Percentiles rank a stretch among this genome's conserved stretches.
phyloP scores from a whole-genome alignment of 2,797 vertebrate species.

The Crenichthys baileyi region DNA sequence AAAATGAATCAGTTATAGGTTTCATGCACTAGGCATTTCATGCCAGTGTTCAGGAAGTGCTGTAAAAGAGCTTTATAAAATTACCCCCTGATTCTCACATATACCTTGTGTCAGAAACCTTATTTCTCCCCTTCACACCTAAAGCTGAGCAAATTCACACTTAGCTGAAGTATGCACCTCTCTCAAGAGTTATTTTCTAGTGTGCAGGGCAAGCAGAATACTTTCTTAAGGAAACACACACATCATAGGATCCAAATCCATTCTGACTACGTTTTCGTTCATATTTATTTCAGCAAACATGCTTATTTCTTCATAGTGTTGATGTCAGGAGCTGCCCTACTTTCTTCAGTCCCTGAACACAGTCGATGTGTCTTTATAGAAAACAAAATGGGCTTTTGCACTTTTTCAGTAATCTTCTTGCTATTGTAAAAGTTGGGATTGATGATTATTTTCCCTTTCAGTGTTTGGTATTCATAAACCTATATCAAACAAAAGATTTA shows the following conservation, averaged over 20 bases:
- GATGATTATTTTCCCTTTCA: slow-evolving; percentile 31
- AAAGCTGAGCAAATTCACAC: slow-evolving; percentile 54
- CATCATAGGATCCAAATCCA: slow-evolving; percentile 5
- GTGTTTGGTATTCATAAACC: slow-evolving; percentile 31
- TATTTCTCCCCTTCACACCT: slow-evolving; percentile 43
- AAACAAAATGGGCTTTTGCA: slow-evolving; percentile 23
- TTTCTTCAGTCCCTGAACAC: slow-evolving; percentile 29
- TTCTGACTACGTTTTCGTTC: slow-evolving; percentile 42
- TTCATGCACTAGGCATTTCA: slow-evolving; percentile 9
- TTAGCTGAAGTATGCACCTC: slow-evolving; percentile 63
- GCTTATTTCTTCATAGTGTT: slow-evolving; percentile 38
- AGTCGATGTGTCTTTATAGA: slow-evolving; percentile 40
- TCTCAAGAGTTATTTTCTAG: slow-evolving; percentile 31
- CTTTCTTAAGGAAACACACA: slow-evolving; percentile 18
- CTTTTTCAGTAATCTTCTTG: slow-evolving; percentile 47
- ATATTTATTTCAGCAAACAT: slow-evolving; percentile 38
- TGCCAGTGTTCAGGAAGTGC: slow-evolving; percentile 32
- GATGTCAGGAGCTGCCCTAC: slow-evolving; percentile 53
- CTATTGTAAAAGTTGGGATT: slow-evolving; percentile 6
- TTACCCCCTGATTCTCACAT: slow-evolving; percentile 36
- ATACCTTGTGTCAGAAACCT: slow-evolving; percentile 49
- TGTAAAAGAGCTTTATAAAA: slow-evolving; percentile 48
- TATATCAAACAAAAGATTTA: slow-evolving; percentile 22
- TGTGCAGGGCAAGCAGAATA: slow-evolving; percentile 45
- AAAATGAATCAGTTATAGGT: slow-evolving; percentile 19